Evolutionary conservation across 2,888 invertebrate species (phyloP).

Genomic region (Carpatolechia fugitivella): DNA sequence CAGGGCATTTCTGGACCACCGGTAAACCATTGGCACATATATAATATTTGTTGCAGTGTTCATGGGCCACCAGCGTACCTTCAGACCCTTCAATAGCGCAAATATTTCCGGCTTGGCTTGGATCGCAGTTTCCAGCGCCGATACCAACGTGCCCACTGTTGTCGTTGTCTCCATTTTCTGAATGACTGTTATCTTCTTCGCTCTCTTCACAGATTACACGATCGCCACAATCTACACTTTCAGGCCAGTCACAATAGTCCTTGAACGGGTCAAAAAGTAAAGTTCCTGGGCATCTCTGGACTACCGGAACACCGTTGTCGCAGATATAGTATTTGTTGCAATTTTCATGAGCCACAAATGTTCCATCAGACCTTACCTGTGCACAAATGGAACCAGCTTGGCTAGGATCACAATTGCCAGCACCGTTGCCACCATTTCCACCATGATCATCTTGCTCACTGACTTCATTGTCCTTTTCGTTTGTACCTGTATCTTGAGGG

Average conservation of each 20-base stretch:
- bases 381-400: conserved; percentile 24
- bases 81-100: conserved; percentile 36
- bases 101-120: conserved; percentile 26
- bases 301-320: conserved; percentile 27
- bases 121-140: conserved; percentile 23
- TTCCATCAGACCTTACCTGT: conserved; percentile 31
- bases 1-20: conserved; percentile 26
- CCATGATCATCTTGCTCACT: background rate
- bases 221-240: conserved; percentile 24
- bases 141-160: no score
- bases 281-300: conserved; percentile 25
- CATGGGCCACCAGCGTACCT: conserved; percentile 36
- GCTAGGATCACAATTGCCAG: conserved; percentile 18
- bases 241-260: conserved; percentile 35
- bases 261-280: conserved; percentile 32
- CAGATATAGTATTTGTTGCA: conserved; percentile 46
- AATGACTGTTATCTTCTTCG: background rate
- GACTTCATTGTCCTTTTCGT: conserved; percentile 7
- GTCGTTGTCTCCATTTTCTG: background rate
- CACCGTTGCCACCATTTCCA: conserved; percentile 17
- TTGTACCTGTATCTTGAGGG: conserved; percentile 33
- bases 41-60: conserved; percentile 36
- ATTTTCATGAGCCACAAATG: conserved; percentile 36
- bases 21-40: conserved; percentile 31
- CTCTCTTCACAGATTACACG: background rate